Conservation (phyloP, 2,888 invertebrate genomes). For the Polydrusus cervinus region DNA sequence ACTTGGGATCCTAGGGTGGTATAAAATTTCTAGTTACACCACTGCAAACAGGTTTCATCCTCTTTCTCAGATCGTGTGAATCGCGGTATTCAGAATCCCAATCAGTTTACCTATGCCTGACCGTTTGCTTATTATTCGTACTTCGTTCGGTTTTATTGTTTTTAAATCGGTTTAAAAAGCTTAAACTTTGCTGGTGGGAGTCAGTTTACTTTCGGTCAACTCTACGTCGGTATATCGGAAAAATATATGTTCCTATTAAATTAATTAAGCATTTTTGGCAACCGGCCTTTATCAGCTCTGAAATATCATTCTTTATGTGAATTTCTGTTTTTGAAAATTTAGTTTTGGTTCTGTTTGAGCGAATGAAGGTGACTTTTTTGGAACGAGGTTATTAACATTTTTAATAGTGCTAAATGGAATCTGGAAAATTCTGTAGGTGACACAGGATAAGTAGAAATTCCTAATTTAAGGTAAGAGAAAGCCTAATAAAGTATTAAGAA, state of each 20-base stretch:
- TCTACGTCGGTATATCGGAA: constrained; percentile 31
- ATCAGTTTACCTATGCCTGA: constrained; percentile 49
- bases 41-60: constrained; percentile 55
- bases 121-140: constrained; percentile 46
- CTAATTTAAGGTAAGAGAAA: neutral
- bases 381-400: neutral
- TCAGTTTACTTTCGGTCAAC: constrained; percentile 44
- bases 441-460: neutral
- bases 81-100: constrained; percentile 48
- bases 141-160: constrained; percentile 36
- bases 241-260: constrained; percentile 17
- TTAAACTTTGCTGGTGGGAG: constrained; percentile 33
- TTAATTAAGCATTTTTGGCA: neutral
- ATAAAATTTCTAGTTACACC: too few relatives aligned
- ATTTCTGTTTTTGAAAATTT: neutral
- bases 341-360: neutral
- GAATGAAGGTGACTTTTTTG: neutral
- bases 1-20: too few relatives aligned
- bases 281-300: neutral
- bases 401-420: constrained; percentile 7
- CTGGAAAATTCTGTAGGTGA: neutral
- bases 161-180: constrained; percentile 48
- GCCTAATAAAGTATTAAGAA: neutral
- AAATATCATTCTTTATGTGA: neutral
- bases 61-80: constrained; percentile 48